These are phyloP conservation scores for Bombus soroeensis DNA, from an alignment of 1,140 invertebrate genomes.

Conservation along the genomic window DNA sequence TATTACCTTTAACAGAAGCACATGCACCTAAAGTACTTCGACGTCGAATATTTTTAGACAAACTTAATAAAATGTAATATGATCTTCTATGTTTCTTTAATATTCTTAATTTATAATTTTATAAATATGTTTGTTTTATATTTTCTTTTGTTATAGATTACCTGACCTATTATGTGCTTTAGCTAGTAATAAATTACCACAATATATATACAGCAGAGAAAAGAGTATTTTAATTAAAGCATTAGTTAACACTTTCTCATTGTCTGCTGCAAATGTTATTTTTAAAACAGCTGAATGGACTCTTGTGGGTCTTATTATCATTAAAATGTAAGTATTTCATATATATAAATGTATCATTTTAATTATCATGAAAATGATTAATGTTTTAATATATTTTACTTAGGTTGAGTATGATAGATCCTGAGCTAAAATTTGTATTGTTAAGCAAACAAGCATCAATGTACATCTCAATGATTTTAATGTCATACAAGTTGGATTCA, in stretches of 20 bases:
- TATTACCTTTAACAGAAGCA: conserved; percentile 78
- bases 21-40: conserved; percentile 78
- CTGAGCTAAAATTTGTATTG: conserved; percentile 71
- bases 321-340: conserved; percentile 80
- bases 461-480: conserved; percentile 80
- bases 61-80: conserved; percentile 78
- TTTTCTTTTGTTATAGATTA: conserved; percentile 67
- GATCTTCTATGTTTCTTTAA: conserved; percentile 27
- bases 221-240: conserved; percentile 69
- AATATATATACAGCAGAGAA: conserved; percentile 65
- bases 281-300: conserved; percentile 81
- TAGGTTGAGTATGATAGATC: conserved; percentile 79
- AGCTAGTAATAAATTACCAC: conserved; percentile 49
- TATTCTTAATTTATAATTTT: conserved; percentile 2
- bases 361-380: conserved; percentile 12
- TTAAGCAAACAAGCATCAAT: conserved; percentile 73
- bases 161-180: conserved; percentile 79
- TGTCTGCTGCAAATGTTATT: conserved; percentile 81
- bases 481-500: conserved; percentile 80
- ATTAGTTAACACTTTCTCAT: conserved; percentile 79
- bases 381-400: conserved; percentile 57
- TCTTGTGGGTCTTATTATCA: conserved; percentile 79
- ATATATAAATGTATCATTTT: too few relatives aligned
- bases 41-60: conserved; percentile 80
- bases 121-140: not conserved